Conservation (phyloP, 2,888 invertebrate species). For the Melipona bicolor region DNA sequence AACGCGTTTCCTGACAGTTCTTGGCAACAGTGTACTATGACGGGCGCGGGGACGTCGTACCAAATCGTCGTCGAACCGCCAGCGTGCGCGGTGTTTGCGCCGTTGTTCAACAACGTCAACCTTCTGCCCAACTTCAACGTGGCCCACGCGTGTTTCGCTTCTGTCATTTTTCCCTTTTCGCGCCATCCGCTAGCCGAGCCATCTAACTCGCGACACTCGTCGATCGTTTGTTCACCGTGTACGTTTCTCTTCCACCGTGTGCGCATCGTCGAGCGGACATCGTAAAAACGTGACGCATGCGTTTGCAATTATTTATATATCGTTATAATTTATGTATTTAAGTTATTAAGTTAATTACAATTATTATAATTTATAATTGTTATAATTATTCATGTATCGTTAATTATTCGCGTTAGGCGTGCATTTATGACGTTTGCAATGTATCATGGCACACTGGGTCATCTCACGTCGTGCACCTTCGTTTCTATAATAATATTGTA, state of each 20-base stretch:
- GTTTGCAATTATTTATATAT: too few species aligned
- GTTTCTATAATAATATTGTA: too few species aligned
- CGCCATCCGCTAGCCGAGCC: not conserved
- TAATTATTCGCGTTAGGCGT: too few species aligned
- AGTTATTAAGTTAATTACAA: too few species aligned
- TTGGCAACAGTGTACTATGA: conserved; percentile 77
- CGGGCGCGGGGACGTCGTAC: conserved; percentile 79
- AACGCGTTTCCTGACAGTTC: conserved; percentile 51
- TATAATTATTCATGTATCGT: too few species aligned
- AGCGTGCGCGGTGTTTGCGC: not conserved
- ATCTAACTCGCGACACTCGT: not conserved
- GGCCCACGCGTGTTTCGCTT: conserved; percentile 76
- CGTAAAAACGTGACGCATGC: too few species aligned
- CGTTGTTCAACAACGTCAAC: conserved; percentile 36
- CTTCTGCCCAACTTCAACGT: conserved; percentile 71
- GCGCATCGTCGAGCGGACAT: too few species aligned
- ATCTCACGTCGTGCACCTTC: too few species aligned
- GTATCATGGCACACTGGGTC: too few species aligned
- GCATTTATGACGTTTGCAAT: too few species aligned
- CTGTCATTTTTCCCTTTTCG: conserved; percentile 72
- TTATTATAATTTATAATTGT: too few species aligned
- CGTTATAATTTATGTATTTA: too few species aligned
- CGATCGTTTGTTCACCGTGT: not conserved
- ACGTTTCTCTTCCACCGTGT: not conserved
- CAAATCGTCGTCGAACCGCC: conserved; percentile 72